Evolutionary conservation across 2,888 invertebrate genomes (phyloP).

Genomic region (Xylota sylvarum): DNA sequence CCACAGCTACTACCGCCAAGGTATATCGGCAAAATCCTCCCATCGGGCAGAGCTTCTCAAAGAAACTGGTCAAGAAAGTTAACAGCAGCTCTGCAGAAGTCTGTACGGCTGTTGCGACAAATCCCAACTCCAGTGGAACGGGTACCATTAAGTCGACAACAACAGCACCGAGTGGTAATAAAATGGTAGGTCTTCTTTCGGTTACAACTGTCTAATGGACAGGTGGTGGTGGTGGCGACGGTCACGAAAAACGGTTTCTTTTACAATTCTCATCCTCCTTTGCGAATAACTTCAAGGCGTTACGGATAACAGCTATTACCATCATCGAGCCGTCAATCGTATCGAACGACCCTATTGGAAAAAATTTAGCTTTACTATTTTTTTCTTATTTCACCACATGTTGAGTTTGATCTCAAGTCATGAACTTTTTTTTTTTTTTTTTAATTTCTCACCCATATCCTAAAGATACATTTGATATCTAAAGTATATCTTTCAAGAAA

Average conservation of each 20-base stretch:
- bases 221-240: constrained; percentile 47
- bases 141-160: constrained; percentile 78
- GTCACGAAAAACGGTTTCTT: constrained; percentile 52
- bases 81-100: constrained; percentile 76
- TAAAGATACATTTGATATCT: constrained; percentile 44
- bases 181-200: constrained; percentile 87
- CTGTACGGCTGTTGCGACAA: constrained; percentile 79
- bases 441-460: not conserved
- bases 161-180: constrained; percentile 80
- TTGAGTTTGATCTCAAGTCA: constrained; percentile 10
- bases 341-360: too few relatives aligned
- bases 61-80: constrained; percentile 71
- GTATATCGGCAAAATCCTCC: constrained; percentile 49
- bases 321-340: constrained; percentile 44
- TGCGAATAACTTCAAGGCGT: constrained; percentile 52
- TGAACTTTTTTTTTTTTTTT: not conserved
- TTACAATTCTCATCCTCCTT: constrained; percentile 38
- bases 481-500: not conserved
- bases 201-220: constrained; percentile 85
- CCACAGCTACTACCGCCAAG: constrained; percentile 84
- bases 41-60: constrained; percentile 33
- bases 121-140: constrained; percentile 76
- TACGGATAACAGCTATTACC: constrained; percentile 39
- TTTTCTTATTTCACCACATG: constrained; percentile 33
- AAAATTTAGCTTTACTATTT: constrained; percentile 25